Conservation (phyloP, 2,113 vertebrate species). For the Numida meleagris region DNA sequence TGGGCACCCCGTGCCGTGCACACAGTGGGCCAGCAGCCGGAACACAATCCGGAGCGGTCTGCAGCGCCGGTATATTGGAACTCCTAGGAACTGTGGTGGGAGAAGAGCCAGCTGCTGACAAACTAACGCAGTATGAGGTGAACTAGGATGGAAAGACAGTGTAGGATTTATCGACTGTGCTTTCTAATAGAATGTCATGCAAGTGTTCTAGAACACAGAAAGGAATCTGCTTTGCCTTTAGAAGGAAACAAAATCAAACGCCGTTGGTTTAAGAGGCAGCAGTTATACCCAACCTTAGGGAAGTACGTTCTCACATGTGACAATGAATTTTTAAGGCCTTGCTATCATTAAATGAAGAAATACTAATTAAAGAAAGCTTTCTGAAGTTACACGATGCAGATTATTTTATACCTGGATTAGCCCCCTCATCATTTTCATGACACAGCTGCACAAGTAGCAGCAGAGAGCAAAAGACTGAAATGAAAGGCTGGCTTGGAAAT, state of each 20-base stretch:
- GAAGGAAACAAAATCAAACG: background rate
- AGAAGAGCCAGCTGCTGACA: background rate
- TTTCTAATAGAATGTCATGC: background rate
- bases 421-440: background rate
- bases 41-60: fast-evolving
- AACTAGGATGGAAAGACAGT: background rate
- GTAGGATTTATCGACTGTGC: background rate
- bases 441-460: background rate
- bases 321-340: background rate
- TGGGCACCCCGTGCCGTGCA: fast-evolving
- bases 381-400: background rate
- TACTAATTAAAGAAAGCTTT: background rate
- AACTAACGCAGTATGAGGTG: background rate
- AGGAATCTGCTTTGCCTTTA: background rate
- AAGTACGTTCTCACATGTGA: background rate
- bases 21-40: fast-evolving
- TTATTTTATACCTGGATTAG: conserved; percentile 15
- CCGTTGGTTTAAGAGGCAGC: background rate
- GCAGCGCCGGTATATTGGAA: fast-evolving
- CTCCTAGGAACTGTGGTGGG: fast-evolving
- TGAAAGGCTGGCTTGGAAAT: background rate
- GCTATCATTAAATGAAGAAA: background rate
- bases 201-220: background rate
- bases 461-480: background rate
- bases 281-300: background rate